phyloP scores from a whole-genome alignment of 2,888 invertebrate species.

The Hermaeophaga mercurialis region DNA sequence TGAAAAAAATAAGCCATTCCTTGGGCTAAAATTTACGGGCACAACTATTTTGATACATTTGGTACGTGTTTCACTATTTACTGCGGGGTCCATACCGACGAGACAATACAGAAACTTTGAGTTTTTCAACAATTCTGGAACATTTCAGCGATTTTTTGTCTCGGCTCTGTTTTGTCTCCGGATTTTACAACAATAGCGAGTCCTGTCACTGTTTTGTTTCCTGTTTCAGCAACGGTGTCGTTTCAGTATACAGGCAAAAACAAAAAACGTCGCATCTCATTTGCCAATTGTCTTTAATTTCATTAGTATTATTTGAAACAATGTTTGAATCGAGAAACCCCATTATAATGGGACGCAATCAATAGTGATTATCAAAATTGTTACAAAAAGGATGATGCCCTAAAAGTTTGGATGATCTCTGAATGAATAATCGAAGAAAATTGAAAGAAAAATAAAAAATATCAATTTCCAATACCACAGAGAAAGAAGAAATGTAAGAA shows the following conservation, averaged over 20 bases:
- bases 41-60: too few species aligned
- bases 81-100: not conserved
- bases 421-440: not conserved
- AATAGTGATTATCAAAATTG: slow-evolving; percentile 21
- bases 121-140: not conserved
- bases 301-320: not conserved
- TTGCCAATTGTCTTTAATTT: not conserved
- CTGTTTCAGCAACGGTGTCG: not conserved
- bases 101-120: not conserved
- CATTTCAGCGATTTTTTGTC: not conserved
- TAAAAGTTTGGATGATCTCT: too few species aligned
- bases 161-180: not conserved
- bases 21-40: too few species aligned
- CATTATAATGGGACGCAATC: slow-evolving; percentile 18
- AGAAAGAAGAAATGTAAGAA: too few species aligned
- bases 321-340: slow-evolving; percentile 12
- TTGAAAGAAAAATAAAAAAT: not conserved
- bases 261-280: too few species aligned
- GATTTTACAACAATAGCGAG: not conserved
- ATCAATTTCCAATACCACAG: not conserved
- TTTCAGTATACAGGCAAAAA: not conserved
- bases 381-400: slow-evolving; percentile 13
- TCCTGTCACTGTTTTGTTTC: not conserved
- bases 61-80: too few species aligned
- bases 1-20: too few species aligned